Evolutionary conservation across 2,113 vertebrate genomes (phyloP).

Genomic region (Sinocyclocheilus anophthalmus): DNA sequence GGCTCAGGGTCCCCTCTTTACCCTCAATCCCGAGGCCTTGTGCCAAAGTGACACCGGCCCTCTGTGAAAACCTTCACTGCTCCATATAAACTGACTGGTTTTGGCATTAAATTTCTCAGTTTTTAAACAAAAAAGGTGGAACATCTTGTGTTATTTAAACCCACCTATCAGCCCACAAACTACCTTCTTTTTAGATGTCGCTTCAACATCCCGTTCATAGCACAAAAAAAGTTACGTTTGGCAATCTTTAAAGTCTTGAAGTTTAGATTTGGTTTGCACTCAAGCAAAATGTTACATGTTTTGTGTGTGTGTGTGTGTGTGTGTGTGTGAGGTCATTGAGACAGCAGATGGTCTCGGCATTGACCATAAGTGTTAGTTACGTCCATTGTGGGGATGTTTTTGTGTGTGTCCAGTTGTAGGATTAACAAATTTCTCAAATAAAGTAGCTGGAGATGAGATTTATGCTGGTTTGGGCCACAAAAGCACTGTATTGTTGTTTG

Average conservation of each 20-base stretch:
- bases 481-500: constrained; percentile 29
- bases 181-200: constrained; percentile 8
- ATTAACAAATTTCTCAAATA: constrained; percentile 45
- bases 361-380: neutral
- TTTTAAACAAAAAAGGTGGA: neutral
- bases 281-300: neutral
- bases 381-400: constrained; percentile 20
- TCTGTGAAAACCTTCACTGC: constrained; percentile 4
- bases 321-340: neutral
- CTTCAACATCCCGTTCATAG: constrained; percentile 1
- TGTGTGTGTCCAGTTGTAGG: constrained; percentile 36
- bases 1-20: constrained; percentile 84
- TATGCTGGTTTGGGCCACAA: neutral
- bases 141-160: neutral
- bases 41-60: constrained; percentile 84
- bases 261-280: constrained; percentile 21
- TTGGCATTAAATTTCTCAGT: no score
- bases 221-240: neutral
- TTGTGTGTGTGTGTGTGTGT: neutral
- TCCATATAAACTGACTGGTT: neutral
- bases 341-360: neutral
- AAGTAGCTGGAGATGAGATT: constrained; percentile 4
- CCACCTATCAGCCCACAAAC: neutral
- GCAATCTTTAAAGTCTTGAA: neutral
- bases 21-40: constrained; percentile 91